phyloP scores from a whole-genome alignment of 1,140 invertebrate genomes.

The Liolophura sinensis region DNA sequence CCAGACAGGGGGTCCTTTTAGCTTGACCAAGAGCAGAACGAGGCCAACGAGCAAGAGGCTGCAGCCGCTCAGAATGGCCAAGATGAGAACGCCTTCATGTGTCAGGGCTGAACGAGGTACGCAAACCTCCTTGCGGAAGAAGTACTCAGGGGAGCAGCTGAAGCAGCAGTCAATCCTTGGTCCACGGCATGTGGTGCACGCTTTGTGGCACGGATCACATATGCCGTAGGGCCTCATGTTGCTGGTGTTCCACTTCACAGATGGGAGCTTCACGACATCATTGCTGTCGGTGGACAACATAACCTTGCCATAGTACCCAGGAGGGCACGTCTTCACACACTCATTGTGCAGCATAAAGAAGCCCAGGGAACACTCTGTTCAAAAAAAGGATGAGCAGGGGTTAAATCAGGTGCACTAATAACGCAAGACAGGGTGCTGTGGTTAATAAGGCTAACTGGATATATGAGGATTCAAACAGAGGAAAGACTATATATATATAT shows the following conservation, averaged over 20 bases:
- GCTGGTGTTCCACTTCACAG: slow-evolving; percentile 2
- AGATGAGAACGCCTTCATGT: slow-evolving; percentile 46
- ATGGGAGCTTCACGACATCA: slow-evolving; percentile 24
- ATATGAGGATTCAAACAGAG: background rate
- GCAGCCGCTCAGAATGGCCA: slow-evolving; percentile 49
- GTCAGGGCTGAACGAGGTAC: slow-evolving; percentile 47
- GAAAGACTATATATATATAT: background rate
- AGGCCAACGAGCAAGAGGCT: slow-evolving; percentile 41
- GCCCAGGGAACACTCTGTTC: slow-evolving; percentile 48
- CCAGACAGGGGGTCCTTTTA: slow-evolving; percentile 33
- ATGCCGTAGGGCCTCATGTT: slow-evolving; percentile 27
- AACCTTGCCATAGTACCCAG: slow-evolving; percentile 45
- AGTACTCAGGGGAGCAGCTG: slow-evolving; percentile 40
- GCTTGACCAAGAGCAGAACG: slow-evolving; percentile 42
- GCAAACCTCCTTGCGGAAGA: slow-evolving; percentile 41
- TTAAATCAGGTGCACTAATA: background rate
- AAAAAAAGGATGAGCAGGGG: slow-evolving; percentile 2
- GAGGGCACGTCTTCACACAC: slow-evolving; percentile 47
- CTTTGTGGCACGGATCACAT: slow-evolving; percentile 40
- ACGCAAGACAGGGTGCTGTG: background rate
- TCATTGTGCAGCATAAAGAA: slow-evolving; percentile 44
- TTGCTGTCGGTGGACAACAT: slow-evolving; percentile 27
- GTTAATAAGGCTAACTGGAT: background rate
- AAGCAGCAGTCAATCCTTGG: slow-evolving; percentile 39
- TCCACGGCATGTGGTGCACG: slow-evolving; percentile 46